Base-by-base conservation (phyloP, 2,888 invertebrate species). In the Germaria angustata region DNA sequence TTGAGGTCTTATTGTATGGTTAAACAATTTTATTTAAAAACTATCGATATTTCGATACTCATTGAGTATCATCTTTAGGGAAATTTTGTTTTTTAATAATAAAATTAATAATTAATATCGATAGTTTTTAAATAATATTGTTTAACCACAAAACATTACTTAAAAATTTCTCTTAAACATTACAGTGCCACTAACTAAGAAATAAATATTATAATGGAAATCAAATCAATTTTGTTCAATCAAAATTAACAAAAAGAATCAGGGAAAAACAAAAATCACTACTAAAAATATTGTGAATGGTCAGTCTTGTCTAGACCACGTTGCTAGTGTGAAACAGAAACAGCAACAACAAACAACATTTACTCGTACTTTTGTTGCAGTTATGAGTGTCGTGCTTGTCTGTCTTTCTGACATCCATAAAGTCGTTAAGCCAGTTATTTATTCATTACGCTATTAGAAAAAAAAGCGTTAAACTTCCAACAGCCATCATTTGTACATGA, bases 331-430 rank as follows among this genome's bases (percentile, higher is more conserved):
- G 32, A 49, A 34, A 34, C 32, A 57, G 1, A 9, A 36, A 36
- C 22, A 36, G 20, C 8, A 32, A 53, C 28, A 55, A 17, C 17
- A 32, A 17, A 34, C 34, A 41, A 34, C 20, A 46, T 53, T 13
- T 53, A n/a, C 51, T 44, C 4, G n/a, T n/a, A n/a, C n/a, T n/a
- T n/a, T 36, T 71, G 69, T 28, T 61, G 61, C 55, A 78, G 66
- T 51, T 46, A 68, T 61, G 46, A 68, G 61, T 77, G 53, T 76
- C 34, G 2, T 66, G 69, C 46, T 34, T 46, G 15, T 66, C 61
- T 15, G 24, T 61, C 49, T 36, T n/a, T 17, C 53, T 55, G 46
- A 55, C 63, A 77, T 53, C 15, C 32, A 63, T 55, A 17, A 55
- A 73, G 53, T 55, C 61, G 17, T 66, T 66, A 63, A 49, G 49